Conservation (phyloP, 2,888 invertebrate species). For the Plusia festucae region DNA sequence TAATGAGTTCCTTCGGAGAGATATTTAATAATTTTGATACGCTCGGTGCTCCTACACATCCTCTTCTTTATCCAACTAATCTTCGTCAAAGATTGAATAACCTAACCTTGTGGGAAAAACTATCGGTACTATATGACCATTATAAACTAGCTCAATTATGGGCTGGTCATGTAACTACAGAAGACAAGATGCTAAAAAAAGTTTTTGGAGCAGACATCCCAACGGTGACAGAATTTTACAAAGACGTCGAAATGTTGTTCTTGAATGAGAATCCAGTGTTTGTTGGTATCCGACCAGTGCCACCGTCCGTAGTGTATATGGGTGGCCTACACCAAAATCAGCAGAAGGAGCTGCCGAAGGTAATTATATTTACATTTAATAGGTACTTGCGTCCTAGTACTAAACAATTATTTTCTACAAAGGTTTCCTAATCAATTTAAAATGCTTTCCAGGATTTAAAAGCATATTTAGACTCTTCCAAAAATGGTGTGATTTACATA, state of each 20-base stretch:
- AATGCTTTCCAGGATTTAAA: conserved; percentile 70
- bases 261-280: conserved; percentile 65
- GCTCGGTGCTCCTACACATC: conserved; percentile 65
- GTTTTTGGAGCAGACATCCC: conserved; percentile 57
- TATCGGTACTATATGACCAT: conserved; percentile 52
- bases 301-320: conserved; percentile 63
- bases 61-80: conserved; percentile 59
- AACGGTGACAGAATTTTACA: conserved; percentile 45
- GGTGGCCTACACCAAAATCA: conserved; percentile 64
- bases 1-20: conserved; percentile 65
- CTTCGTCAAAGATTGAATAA: conserved; percentile 55
- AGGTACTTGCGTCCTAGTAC: no score
- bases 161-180: no score
- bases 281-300: conserved; percentile 62
- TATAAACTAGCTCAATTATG: no score
- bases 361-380: conserved; percentile 28
- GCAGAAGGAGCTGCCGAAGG: conserved; percentile 60
- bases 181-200: conserved; percentile 40
- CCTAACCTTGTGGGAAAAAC: conserved; percentile 63
- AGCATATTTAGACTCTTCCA: conserved; percentile 67
- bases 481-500: conserved; percentile 71
- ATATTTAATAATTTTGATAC: conserved; percentile 43
- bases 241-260: conserved; percentile 65
- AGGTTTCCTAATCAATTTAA: no score
- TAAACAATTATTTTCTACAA: no score